Evolutionary conservation across 2,888 invertebrate genomes (phyloP), one percentile per base, ranked within the genome.

Genomic region (Parelbella ahira): DNA sequence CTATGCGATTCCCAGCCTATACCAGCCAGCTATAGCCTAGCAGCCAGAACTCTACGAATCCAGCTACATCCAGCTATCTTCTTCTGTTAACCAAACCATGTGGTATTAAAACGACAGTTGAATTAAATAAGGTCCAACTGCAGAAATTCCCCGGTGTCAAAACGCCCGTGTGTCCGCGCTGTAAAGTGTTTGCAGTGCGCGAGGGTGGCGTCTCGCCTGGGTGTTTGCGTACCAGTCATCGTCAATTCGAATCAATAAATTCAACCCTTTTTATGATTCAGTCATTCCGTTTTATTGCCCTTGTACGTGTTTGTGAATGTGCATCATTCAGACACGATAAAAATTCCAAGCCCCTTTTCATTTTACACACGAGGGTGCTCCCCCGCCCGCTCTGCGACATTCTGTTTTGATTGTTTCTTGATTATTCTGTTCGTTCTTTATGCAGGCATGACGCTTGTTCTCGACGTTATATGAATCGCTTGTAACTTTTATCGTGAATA

Each of bases 191-290:
- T 65, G 67, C 63, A 58, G 57, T 52, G 45, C 46, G 44, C 50
- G 45, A 47, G 45, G 45, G 44, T 45, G 34, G 34, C 45, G 44
- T 46, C 42, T 39, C 45, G 41, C 47, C 27, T 41, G 51, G 49
- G 39, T 56, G 56, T 59, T 43, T 43, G 36, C 30, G 36, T 25
- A 37, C 43, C 49, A 65, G 71, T 72, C 72, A 73, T 78, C 68
- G 74, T 72, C 78, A 75, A 78, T 79, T 70, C 57, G 74, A 81
- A 79, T 82, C 80, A 81, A 83, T 84, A 82, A 81, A 83, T 82
- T 81, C 74, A 81, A 80, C 80, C 79, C 79, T 72, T 81, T 83
- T 82, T 83, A 83, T 69, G 78, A 80, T 77, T 75, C 72, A 69
- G 71, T 72, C 81, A 76, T 83, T 81, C 70, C 62, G 49, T 82